A percentile compares a stretch with the other conserved stretches of the same genome.
These are phyloP conservation scores for Drosophila infuscata DNA, from an alignment of 2,888 invertebrate genomes.

Conservation along the genomic window DNA sequence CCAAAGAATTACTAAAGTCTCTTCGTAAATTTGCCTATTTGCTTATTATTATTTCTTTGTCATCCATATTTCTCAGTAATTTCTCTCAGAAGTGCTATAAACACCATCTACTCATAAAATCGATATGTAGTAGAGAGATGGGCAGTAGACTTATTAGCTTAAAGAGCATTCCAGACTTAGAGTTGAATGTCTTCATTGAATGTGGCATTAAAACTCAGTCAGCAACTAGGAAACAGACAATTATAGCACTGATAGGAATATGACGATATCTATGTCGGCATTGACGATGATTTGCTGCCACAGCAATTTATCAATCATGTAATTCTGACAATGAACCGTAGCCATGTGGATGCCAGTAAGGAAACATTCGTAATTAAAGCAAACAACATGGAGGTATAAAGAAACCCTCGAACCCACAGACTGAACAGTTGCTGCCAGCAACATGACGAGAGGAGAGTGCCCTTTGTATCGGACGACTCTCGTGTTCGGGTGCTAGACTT, in stretches of 20 bases:
- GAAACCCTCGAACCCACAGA: constrained; percentile 31
- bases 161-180: not conserved
- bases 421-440: constrained; percentile 20
- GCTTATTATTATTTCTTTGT: not conserved
- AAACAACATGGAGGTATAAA: constrained; percentile 58
- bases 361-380: constrained; percentile 70
- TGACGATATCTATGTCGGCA: constrained; percentile 39
- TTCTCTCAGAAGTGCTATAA: not conserved
- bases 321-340: constrained; percentile 54
- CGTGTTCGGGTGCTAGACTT: constrained; percentile 21
- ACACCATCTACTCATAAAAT: not conserved
- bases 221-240: not conserved
- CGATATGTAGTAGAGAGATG: no score
- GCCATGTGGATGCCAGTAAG: constrained; percentile 29
- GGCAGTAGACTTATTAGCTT: not conserved
- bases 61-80: not conserved
- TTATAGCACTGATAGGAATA: constrained; percentile 21
- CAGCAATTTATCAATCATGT: constrained; percentile 71
- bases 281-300: constrained; percentile 58
- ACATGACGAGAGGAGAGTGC: constrained; percentile 9
- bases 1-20: not conserved
- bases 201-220: not conserved
- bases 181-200: not conserved
- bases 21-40: not conserved
- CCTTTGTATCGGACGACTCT: constrained; percentile 6